Evolutionary conservation across 1,140 invertebrate species (phyloP).

Genomic region (Cataglyphis hispanica): DNA sequence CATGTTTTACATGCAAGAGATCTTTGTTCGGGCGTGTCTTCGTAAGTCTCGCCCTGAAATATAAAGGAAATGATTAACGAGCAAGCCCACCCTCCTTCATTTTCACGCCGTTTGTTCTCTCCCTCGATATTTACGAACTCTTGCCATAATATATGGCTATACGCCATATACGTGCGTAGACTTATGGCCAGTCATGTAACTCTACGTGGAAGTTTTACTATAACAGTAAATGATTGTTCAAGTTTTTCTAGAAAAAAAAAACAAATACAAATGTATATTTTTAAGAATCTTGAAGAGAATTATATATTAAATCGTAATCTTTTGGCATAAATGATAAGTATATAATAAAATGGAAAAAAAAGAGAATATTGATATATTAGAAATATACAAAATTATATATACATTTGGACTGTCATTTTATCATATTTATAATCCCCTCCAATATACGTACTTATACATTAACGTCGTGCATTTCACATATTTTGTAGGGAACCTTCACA

Average conservation of each 20-base stretch:
- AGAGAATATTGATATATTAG: neutral
- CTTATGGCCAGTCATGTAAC: conserved; percentile 51
- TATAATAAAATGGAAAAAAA: neutral
- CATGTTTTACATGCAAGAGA: conserved; percentile 55
- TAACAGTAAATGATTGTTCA: conserved; percentile 33
- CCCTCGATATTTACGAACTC: conserved; percentile 68
- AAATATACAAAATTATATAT: conserved; percentile 16
- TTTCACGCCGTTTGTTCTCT: conserved; percentile 65
- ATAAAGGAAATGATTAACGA: conserved; percentile 67
- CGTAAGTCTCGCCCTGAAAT: conserved; percentile 62
- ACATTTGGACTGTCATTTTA: neutral
- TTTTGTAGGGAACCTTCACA: conserved; percentile 22
- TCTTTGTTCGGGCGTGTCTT: conserved; percentile 61
- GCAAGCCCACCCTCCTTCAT: conserved; percentile 60
- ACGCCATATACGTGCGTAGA: conserved; percentile 49
- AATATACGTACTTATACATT: neutral
- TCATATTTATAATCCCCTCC: neutral
- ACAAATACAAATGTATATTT: neutral
- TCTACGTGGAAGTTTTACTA: conserved; percentile 57
- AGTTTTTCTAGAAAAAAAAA: neutral
- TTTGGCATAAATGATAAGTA: neutral
- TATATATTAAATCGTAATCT: neutral
- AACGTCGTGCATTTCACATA: neutral
- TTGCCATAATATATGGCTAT: conserved; percentile 58
- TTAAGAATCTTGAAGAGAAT: neutral